Evolutionary conservation across 2,797 vertebrate genomes (phyloP), one percentile per base, ranked within the genome.

Genomic region (Megalops cyprinoides): DNA sequence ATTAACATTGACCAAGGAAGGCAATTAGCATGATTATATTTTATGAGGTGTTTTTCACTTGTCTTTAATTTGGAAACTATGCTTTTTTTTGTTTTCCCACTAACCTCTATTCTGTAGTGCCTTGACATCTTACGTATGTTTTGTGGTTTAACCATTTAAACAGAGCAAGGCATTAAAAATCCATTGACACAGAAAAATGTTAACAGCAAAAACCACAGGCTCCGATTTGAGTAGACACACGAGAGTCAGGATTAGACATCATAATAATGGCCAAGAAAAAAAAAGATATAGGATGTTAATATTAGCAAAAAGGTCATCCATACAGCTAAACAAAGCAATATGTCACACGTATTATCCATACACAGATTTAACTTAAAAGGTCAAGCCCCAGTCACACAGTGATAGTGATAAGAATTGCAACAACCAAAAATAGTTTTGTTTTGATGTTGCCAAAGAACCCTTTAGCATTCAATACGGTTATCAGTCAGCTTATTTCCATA

Each of bases 231-330:
- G 42, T 71, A 77, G 78, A 74, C 6, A 12, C 48, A 44, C 10
- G 48, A 76, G 44, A 34, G 62, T 46, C 12, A 79, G 77, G 74
- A 79, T 76, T 79, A 25, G 71, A 75, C 76, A 37, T 0, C 48
- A 48, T 37, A 44, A 37, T 75, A 34, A 48, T n/a, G n/a, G n/a
- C n/a, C n/a, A 78, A 80, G 84, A 84, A 84, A 79, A 49, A 82
- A 79, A 80, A 85, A 78, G 56, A 79, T 58, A 67, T 23, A 86
- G 84, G 78, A 25, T 82, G 77, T 86, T 90, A 88, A 87, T 83
- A 85, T 82, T 79, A 84, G 80, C 14, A 51, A 76, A 79, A 37
- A 86, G 88, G 89, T 92, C 90, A 92, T 88, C 92, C 87, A 78
- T 77, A 78, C 76, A 48, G 60, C 81, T 83, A 85, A 90, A 92